Conservation (phyloP, 2,888 invertebrate genomes). For the Dasysyrphus albostriatus region DNA sequence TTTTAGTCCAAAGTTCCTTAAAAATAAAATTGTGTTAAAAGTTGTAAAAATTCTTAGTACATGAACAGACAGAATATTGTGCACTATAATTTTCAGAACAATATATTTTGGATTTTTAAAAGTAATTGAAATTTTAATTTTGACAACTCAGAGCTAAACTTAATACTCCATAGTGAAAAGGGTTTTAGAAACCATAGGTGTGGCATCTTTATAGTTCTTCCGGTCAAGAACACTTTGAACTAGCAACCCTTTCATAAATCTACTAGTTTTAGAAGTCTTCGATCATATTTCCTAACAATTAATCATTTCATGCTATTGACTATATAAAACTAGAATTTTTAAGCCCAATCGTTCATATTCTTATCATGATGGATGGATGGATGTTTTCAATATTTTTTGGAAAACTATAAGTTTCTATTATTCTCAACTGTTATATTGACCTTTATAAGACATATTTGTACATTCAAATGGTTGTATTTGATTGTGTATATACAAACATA, state of each 20-base stretch:
- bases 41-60: no score
- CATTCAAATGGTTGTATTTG: not conserved
- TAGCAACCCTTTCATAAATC: not conserved
- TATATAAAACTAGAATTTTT: not conserved
- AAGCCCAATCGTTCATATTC: not conserved
- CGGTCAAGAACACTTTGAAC: not conserved
- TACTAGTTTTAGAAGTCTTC: not conserved
- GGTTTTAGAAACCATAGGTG: no score
- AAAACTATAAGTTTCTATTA: not conserved
- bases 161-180: no score
- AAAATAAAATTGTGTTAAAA: no score
- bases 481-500: no score
- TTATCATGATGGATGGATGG: slow-evolving; percentile 1
- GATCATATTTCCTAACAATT: not conserved
- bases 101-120: no score
- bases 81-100: no score
- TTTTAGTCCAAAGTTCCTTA: no score
- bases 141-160: no score
- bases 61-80: no score
- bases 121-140: no score
- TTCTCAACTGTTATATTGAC: not conserved
- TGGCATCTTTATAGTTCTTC: not conserved
- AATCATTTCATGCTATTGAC: not conserved
- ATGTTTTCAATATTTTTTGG: not conserved
- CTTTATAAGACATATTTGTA: not conserved